Conservation (phyloP, 2,797 vertebrate genomes). For the Darevskia mixta region DNA sequence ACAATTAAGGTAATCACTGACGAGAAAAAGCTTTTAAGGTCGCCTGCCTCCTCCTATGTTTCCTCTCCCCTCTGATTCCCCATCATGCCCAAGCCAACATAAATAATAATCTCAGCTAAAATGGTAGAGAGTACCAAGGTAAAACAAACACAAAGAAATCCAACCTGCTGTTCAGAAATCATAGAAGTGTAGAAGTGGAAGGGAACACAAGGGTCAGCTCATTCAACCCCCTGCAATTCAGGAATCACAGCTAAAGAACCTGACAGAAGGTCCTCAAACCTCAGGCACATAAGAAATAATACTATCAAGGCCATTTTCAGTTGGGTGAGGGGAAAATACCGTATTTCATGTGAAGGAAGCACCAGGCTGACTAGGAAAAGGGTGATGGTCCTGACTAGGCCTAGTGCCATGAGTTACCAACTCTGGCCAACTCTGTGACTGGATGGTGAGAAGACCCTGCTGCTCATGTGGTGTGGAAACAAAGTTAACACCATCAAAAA, state of each 20-base stretch:
- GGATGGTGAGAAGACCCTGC: not conserved
- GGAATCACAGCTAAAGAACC: too few relatives aligned
- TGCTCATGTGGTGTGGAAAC: not conserved
- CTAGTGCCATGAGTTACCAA: not conserved
- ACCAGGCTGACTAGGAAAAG: not conserved
- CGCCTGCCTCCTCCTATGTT: not conserved
- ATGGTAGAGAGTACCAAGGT: not conserved
- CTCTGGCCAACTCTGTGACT: not conserved
- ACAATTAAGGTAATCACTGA: slow-evolving; percentile 26
- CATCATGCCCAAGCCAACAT: not conserved
- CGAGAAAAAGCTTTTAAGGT: not conserved
- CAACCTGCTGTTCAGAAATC: too few relatives aligned
- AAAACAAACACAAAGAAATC: not conserved
- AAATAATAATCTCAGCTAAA: not conserved
- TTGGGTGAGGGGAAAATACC: not conserved
- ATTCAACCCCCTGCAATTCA: too few relatives aligned
- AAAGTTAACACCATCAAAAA: not conserved
- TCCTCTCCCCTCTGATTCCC: not conserved
- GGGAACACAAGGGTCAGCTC: too few relatives aligned
- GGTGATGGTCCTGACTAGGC: not conserved
- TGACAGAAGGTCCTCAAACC: too few relatives aligned
- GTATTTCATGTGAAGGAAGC: not conserved
- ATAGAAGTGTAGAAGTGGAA: too few relatives aligned
- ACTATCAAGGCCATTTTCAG: not conserved
- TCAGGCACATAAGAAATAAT: not conserved